Evolutionary conservation across 2,888 invertebrate species (phyloP), one percentile per base, ranked within the genome.

Genomic region (Podabrus alpinus): DNA sequence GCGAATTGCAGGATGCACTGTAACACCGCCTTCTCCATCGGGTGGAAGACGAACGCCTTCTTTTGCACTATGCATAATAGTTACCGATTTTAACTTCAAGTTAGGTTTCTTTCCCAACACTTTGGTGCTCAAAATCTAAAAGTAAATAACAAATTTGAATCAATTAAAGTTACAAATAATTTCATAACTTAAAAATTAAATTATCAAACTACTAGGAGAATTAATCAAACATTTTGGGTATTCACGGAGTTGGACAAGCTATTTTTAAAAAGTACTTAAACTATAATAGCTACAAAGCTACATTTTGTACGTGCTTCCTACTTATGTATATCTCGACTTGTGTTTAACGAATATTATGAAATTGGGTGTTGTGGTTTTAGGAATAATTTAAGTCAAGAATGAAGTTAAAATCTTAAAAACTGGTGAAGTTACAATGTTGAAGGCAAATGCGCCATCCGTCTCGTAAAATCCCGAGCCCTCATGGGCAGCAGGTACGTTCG

Each of bases 31-130:
- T 78, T 94, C 92, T 77, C 93, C 94, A 77, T 90, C 90, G 73
- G 90, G 88, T 61, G 95, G 95, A 80, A 95, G 88, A 21, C 95
- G 92, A 79, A 95, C 95, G 79, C 95, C 95, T 89, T 96, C 96
- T 76, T 95, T 94, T 81, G 95, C 94, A 85, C 94, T 95, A 90
- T 96, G 96, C 84, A 96, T 94, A 86, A 96, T 95, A 82, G 96
- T 96, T 81, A 96, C 93, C 16, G 94, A 94, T 88, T 95, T 95
- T 83, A 95, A 90, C 88, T 96, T 95, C 86, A 93, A 91, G 87
- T 94, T 93, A 79, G 92, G 91, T 79, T 92, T 91, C 83, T 95
- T 96, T 83, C 95, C 94, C 84, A 95, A 90, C 83, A 94, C 90
- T 83, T 93, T 93, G 81, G 94, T 94, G 89, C 94, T 94, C 84